Evolutionary conservation across 2,888 invertebrate genomes (phyloP), one percentile per base, ranked within the genome.

Genomic region (Barypeithes pellucidus): DNA sequence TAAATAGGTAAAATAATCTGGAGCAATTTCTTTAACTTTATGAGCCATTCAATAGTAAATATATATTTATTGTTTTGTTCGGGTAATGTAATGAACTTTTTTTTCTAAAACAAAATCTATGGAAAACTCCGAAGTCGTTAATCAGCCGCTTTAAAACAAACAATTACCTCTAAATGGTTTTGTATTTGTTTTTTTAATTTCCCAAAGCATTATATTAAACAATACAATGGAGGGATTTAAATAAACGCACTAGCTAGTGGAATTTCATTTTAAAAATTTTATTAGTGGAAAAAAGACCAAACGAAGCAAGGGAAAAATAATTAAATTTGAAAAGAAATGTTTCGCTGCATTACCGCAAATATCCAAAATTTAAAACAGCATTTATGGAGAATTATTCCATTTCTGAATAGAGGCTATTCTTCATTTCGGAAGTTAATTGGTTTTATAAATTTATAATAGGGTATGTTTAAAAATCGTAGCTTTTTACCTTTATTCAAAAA

Each of bases 291-390:
- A 54, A 57, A 57, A 33, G 33, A 3, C 39, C 1, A 33, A 66
- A 66, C 66, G 54, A 66, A 39, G 41, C 41, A 0, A 54, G 20
- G 33, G 52, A 39, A 41, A 41, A 50, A 60, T 47, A 36, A 57
- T 33, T 45, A 47, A 47, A 68, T 62, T 69, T 65, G 65, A 66
- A 29, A 71, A 71, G 71, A 71, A 71, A 71, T 65, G 65, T 65
- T 71, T 59, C 39, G 54, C 59, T 63, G 71, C 57, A 66, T 66
- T 65, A 57, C 71, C 71, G 65, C 71, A 66, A 22, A 71, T 62
- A 59, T 43, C 47, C 65, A 16, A 60, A 70, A 59, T 71, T 71
- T 59, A 57, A 54, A 50, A 47, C 47, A 57, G 65, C 63, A 65
- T 71, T 71, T 65, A 59, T 54, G 60, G 45, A 47, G 65, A 65